Percentiles rank a stretch among this genome's conserved stretches.
These are phyloP conservation scores for Clivina fossor DNA, from an alignment of 2,888 invertebrate genomes.

Conservation along the genomic window DNA sequence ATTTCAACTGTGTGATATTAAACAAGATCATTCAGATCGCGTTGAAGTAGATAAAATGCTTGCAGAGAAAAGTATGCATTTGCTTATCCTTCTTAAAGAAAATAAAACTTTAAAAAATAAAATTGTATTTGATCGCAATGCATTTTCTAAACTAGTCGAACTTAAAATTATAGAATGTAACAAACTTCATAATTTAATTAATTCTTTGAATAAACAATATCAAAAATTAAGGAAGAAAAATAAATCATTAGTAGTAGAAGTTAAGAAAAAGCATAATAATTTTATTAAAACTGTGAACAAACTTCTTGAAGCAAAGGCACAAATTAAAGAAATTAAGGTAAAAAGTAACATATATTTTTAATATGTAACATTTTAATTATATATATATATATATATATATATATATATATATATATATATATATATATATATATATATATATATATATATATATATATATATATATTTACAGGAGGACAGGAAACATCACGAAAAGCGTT, in stretches of 20 bases:
- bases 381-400: background rate
- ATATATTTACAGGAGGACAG: slow-evolving; percentile 14
- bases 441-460: slow-evolving; percentile 16
- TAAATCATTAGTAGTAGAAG: slow-evolving; percentile 11
- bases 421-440: background rate
- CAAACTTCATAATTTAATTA: slow-evolving; percentile 14
- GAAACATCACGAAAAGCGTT: slow-evolving; percentile 18
- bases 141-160: slow-evolving; percentile 16
- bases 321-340: no score
- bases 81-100: slow-evolving; percentile 19
- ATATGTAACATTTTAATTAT: background rate
- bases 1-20: no score
- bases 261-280: slow-evolving; percentile 4
- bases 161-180: slow-evolving; percentile 2
- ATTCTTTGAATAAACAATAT: background rate
- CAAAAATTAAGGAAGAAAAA: slow-evolving; percentile 10
- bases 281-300: no score
- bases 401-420: background rate
- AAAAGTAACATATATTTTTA: no score
- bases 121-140: slow-evolving; percentile 21
- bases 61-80: slow-evolving; percentile 12
- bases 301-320: no score
- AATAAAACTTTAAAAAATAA: slow-evolving; percentile 27
- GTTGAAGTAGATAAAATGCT: background rate
- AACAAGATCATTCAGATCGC: background rate